Evolutionary conservation across 2,888 invertebrate genomes (phyloP), one percentile per base, ranked within the genome.

Genomic region (Drosophila trichaetosa): DNA sequence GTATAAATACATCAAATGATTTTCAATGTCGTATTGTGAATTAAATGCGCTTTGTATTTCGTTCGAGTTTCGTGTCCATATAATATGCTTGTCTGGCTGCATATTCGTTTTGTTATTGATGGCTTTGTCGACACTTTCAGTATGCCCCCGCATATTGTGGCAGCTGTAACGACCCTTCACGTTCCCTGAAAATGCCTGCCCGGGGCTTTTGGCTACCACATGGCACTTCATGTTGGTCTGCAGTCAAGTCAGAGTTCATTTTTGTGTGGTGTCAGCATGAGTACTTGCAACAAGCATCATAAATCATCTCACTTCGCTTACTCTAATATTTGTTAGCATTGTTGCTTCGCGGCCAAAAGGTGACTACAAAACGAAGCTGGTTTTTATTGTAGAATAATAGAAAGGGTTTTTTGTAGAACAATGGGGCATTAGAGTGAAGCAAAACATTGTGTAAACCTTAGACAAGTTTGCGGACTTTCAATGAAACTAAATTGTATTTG

Each of bases 21-120:
- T 31, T 48, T 70, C 69, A 53, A 71, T 90, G 87, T 83, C 86
- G 86, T 81, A 86, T 86, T 68, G 64, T 68, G 72, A 68, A 67
- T 84, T 81, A 76, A 76, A 86, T 83, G 73, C 59, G 79, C 68
- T 70, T 77, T 64, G 40, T 46, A 67, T 33, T 68, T 67, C 52
- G 53, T 29, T 62, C 57, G 16, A 49, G 4, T 18, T 0, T 27
- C 60, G 52, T 51, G 49, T 51, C 24, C 40, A 21, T 56, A 38
- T 33, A 61, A 65, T 59, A 40, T 71, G 49, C 52, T 59, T 34
- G 48, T 70, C 34, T 72, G 62, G 33, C 64, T 42, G 51, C 21
- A 40, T 57, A 64, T 68, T 68, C 48, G 60, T 69, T 69, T 68
- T 69, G 69, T 79, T 85, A 85, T 87, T 87, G 88, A 87, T 85